Conservation (phyloP, 1,140 invertebrate genomes). For the Palaemon carinicauda region DNA sequence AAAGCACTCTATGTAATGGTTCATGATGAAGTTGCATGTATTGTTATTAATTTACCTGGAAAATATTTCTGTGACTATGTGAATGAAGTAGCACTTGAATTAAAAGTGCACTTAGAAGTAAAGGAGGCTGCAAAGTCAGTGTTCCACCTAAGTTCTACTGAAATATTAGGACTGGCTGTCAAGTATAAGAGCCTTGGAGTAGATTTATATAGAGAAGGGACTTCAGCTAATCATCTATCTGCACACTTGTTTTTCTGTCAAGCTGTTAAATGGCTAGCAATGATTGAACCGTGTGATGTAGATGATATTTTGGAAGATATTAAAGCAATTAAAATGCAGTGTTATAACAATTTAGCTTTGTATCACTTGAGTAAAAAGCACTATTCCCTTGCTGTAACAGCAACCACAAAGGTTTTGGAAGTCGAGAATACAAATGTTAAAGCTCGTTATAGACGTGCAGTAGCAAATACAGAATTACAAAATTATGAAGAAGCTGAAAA, state of each 20-base stretch:
- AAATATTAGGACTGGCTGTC: constrained; percentile 1
- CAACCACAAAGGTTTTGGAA: background rate
- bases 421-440: constrained; percentile 19
- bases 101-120: background rate
- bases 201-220: constrained; percentile 21
- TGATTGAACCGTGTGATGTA: constrained; percentile 14
- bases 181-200: constrained; percentile 31
- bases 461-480: constrained; percentile 33
- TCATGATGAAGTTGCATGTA: constrained; percentile 10
- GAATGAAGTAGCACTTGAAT: background rate
- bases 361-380: background rate
- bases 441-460: constrained; percentile 19
- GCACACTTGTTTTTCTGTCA: constrained; percentile 24
- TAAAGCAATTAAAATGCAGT: constrained; percentile 15
- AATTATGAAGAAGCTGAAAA: constrained; percentile 25
- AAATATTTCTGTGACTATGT: background rate
- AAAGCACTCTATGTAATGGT: constrained; percentile 13
- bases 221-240: background rate
- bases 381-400: background rate
- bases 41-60: constrained; percentile 13
- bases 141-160: background rate
- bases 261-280: constrained; percentile 26
- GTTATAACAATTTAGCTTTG: constrained; percentile 37
- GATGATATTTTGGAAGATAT: constrained; percentile 6
- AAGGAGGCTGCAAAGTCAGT: constrained; percentile 12